A percentile compares a stretch with the other conserved stretches of the same genome.
These are phyloP conservation scores for Hippolais icterina DNA, from an alignment of 2,113 vertebrate genomes.

Conservation along the genomic window DNA sequence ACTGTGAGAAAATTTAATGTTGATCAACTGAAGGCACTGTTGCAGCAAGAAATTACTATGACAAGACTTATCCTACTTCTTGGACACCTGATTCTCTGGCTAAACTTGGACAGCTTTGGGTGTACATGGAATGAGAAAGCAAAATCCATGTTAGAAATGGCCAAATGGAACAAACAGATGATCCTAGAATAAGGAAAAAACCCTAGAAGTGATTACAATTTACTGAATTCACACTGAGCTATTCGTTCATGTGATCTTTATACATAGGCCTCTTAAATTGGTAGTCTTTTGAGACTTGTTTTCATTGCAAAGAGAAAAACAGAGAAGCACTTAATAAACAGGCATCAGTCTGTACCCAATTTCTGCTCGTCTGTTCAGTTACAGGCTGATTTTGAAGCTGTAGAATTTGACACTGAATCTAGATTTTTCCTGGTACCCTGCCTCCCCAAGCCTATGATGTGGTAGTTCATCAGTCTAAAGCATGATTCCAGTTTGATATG, in stretches of 20 bases:
- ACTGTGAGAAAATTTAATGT: not conserved
- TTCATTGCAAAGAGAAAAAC: not conserved
- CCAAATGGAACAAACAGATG: not conserved
- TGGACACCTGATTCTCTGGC: not conserved
- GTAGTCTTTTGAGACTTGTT: not conserved
- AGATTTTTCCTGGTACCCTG: not conserved
- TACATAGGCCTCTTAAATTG: not conserved
- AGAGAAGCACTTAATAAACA: not conserved
- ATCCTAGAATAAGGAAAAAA: not conserved
- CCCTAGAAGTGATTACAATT: accelerated
- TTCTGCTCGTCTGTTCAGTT: not conserved
- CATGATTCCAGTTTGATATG: not conserved
- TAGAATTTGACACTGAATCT: not conserved
- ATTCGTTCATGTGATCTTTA: not conserved
- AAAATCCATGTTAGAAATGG: not conserved
- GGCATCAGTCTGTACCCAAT: not conserved
- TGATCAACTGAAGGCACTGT: not conserved
- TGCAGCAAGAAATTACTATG: not conserved
- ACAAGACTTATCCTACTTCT: not conserved
- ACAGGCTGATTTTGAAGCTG: not conserved
- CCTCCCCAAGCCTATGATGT: not conserved
- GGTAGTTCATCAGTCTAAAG: not conserved
- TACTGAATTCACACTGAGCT: not conserved
- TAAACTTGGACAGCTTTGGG: not conserved
- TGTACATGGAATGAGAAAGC: not conserved